Base-by-base conservation (phyloP, 2,797 vertebrate species). In the Calcarius lapponicus region DNA sequence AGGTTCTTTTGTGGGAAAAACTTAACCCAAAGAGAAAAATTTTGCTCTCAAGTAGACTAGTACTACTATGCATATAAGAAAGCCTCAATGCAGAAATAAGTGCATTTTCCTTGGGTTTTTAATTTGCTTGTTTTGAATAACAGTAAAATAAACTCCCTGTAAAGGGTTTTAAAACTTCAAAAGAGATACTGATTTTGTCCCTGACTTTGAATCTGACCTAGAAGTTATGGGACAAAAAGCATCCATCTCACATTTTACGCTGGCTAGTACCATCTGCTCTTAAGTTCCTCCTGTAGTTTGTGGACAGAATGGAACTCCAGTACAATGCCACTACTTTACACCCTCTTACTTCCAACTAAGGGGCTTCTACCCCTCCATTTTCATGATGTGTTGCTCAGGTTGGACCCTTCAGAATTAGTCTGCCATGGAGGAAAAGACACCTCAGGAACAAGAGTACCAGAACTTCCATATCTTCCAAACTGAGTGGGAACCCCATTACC, bases 301-400 rank as follows among this genome's bases (percentile, higher is more conserved):
- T 34, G 29, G 40, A 66, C 51, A 20, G 6, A 47, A 10, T n/a
- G 26, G 7, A 60, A 74, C 26, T 75, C 66, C 36, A 66, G 22
- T 45, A 24, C 13, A 32, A 50, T 86, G 58, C 45, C 29, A 87
- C 13, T 47, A 60, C 24, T 76, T 79, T 21, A 75, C 17, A 43
- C 10, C 25, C 50, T 69, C 47, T 40, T 40, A 66, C 21, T 86
- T 70, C 19, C 40, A 78, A n/a, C 11, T 34, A 36, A 78, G 21
- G 10, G 15, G 0, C 6, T 74, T 88, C 56, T 56, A 85, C 11
- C 7, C 47, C 24, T 64, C 25, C 4, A 5, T 53, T 80, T 91
- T 60, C 48, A 67, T 10, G 20, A 29, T 0, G 0, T 6, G 5
- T 19, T 74, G 69, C 53, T 80, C n/a, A 69, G 75, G 28, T 21